A percentile compares a stretch with the other conserved stretches of the same genome.
phyloP scores from a whole-genome alignment of 2,113 vertebrate species.

The Mormyrus lacerda region DNA sequence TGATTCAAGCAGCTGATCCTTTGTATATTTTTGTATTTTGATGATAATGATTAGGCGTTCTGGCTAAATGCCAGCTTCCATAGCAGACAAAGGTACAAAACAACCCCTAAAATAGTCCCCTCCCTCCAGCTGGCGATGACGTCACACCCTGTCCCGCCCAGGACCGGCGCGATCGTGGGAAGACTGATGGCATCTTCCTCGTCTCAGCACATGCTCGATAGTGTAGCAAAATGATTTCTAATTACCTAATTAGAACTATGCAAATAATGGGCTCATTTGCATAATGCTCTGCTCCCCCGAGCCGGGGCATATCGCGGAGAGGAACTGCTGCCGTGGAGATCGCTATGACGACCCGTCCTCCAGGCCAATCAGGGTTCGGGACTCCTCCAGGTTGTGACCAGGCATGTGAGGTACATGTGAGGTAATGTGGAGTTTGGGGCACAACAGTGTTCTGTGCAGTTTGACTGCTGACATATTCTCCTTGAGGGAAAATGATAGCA shows the following conservation, averaged over 20 bases:
- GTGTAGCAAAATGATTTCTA: conserved; percentile 81
- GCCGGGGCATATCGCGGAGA: conserved; percentile 44
- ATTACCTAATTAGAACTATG: conserved; percentile 85
- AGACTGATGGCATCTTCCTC: conserved; percentile 56
- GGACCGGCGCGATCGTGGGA: conserved; percentile 30
- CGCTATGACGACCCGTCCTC: not conserved
- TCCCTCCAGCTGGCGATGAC: not conserved
- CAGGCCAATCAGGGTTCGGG: not conserved
- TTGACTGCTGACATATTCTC: not conserved
- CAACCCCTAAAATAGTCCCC: not conserved
- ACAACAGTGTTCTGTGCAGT: not conserved
- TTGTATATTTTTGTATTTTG: not conserved
- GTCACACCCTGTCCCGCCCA: not conserved
- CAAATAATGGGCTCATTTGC: conserved; percentile 73
- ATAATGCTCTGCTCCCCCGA: conserved; percentile 54
- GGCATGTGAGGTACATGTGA: not conserved
- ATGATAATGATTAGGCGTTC: not conserved
- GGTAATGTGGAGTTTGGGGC: not conserved
- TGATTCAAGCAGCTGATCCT: not conserved
- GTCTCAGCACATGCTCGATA: conserved; percentile 68
- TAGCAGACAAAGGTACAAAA: not conserved
- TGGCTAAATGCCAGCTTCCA: not conserved
- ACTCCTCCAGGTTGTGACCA: not conserved
- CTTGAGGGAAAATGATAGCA: not conserved
- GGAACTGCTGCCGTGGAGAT: not conserved